Evolutionary conservation across 2,797 vertebrate species (phyloP).

Genomic region (Hoplostethus mediterraneus): DNA sequence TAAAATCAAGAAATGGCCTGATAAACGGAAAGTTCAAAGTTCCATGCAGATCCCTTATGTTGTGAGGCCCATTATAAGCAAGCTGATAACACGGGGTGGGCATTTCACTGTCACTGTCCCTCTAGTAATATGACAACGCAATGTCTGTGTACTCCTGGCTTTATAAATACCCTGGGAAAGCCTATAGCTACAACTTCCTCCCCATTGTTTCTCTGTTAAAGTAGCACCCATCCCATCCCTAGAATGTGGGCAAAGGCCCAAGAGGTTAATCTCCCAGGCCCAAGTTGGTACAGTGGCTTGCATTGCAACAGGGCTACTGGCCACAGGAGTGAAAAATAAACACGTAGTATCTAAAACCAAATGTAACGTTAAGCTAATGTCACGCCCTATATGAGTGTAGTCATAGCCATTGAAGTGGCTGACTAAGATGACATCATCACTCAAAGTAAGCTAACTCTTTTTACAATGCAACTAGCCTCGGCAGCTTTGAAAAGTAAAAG

Average conservation of each 20-base stretch:
- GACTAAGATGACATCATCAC: slow-evolving; percentile 1
- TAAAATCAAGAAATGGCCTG: slow-evolving; percentile 14
- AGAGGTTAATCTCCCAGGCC: slow-evolving; percentile 33
- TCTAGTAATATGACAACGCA: slow-evolving; percentile 54
- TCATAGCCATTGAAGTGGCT: background rate
- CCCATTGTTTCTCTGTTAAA: slow-evolving; percentile 70
- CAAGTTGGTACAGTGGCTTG: slow-evolving; percentile 33
- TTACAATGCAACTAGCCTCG: background rate
- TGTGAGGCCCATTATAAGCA: slow-evolving; percentile 61
- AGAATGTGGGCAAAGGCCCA: slow-evolving; percentile 64
- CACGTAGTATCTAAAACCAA: background rate
- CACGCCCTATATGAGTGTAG: background rate
- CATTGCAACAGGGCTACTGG: background rate
- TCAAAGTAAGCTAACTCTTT: background rate
- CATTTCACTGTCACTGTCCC: slow-evolving; percentile 41
- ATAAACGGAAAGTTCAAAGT: slow-evolving; percentile 65
- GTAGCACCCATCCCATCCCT: slow-evolving; percentile 62
- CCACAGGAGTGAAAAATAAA: slow-evolving; percentile 10
- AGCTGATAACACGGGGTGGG: slow-evolving; percentile 72
- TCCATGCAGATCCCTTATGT: slow-evolving; percentile 53
- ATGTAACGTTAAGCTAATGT: background rate
- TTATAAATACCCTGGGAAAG: slow-evolving; percentile 62
- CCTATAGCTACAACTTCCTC: slow-evolving; percentile 66
- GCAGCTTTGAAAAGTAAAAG: background rate
- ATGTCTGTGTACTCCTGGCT: slow-evolving; percentile 49